Conservation (phyloP, 1,140 invertebrate species). For the Anoplophora glabripennis region DNA sequence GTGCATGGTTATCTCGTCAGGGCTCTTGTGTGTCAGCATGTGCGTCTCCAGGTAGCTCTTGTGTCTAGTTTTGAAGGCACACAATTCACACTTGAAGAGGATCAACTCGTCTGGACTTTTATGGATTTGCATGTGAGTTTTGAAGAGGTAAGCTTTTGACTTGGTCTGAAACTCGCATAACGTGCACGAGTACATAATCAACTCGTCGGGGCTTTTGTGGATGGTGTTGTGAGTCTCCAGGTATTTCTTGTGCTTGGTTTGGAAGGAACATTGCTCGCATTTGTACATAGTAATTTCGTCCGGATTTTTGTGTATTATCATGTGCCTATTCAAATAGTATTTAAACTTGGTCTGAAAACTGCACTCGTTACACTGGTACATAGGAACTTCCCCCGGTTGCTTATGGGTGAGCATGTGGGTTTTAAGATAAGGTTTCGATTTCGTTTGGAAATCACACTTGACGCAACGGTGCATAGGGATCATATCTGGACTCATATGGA, state of each 20-base stretch:
- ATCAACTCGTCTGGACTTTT: slow-evolving; percentile 9
- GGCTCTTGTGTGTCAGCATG: too few relatives aligned
- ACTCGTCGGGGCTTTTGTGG: slow-evolving; percentile 16
- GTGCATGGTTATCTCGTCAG: not conserved
- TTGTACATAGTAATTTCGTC: slow-evolving; percentile 17
- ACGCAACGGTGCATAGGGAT: slow-evolving; percentile 13
- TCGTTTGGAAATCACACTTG: slow-evolving; percentile 15
- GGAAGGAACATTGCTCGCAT: slow-evolving; percentile 18
- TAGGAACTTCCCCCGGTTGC: not conserved
- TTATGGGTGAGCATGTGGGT: slow-evolving; percentile 14
- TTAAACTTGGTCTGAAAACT: slow-evolving; percentile 4
- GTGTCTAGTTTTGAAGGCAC: too few relatives aligned
- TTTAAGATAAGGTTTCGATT: slow-evolving; percentile 22
- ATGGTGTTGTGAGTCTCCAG: slow-evolving; percentile 18
- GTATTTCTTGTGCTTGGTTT: slow-evolving; percentile 18
- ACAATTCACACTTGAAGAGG: too few relatives aligned
- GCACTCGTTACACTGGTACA: not conserved
- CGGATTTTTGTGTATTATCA: slow-evolving; percentile 16
- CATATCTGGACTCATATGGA: slow-evolving; percentile 15
- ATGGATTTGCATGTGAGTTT: slow-evolving; percentile 4
- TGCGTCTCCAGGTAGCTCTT: too few relatives aligned
- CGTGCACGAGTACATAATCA: slow-evolving; percentile 15
- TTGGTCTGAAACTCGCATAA: slow-evolving; percentile 21
- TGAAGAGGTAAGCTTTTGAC: slow-evolving; percentile 18
- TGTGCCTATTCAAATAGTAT: slow-evolving; percentile 13